Base-by-base conservation (phyloP, 2,113 vertebrate genomes). In the Oceanites oceanicus region DNA sequence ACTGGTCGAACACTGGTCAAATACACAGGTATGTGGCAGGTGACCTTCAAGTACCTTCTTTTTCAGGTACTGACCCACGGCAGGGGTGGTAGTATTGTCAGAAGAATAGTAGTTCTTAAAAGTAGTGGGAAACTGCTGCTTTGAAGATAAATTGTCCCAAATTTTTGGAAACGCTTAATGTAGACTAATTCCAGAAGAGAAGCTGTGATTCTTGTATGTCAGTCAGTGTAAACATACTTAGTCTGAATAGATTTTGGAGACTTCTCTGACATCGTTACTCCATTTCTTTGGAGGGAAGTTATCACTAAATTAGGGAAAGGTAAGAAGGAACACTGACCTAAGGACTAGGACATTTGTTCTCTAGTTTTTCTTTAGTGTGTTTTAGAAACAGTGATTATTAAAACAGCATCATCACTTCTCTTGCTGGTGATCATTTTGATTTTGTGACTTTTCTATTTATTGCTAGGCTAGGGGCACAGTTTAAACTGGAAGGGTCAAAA, bases 1-100 rank as follows among this genome's bases (percentile, higher is more conserved):
- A 99, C 99, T 4, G 99, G 99, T 21, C 98, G 99, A 36, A 99
- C 99, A 0, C 96, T 99, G 91, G 99, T 99, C 92, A 99, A 99
- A 70, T 99, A 99, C 98, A 99, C 99, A 93, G 99, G 99, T 99
- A 97, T 3, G 97, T 97, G 73, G 85, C 22, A 38, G 73, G 55
- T 76, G 68, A 40, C 40, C 8, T 34, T 81, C 68, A 56, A 6
- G 9, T 40, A 27, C 9, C 12, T 30, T 40, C 53, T 67, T 55
- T 74, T 26, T 10, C 68, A 38, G 29, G 21, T 75, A 15, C 40
- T 25, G 36, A 44, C 30, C 45, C 40, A 0, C 2, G 3, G 42
- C 38, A 73, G 59, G 42, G 42, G 10, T 82, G 62, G 34, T 36
- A 44, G 3, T 61, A 1, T 0, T 77, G 34, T 38, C 55, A 81